Evolutionary conservation across 2,113 vertebrate species (phyloP), one percentile per base, ranked within the genome.

Genomic region (Actenoides lindsayi): DNA sequence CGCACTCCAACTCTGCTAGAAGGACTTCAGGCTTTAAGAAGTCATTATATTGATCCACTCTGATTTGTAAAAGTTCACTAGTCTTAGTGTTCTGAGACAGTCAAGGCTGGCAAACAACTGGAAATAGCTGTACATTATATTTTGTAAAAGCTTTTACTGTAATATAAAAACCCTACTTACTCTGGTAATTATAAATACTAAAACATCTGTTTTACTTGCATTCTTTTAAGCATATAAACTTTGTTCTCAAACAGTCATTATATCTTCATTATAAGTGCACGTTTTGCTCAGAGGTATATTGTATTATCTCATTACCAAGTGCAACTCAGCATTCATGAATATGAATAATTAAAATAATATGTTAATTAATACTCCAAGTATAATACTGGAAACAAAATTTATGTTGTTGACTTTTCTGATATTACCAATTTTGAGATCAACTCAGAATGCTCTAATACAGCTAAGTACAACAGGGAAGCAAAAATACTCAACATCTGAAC

Each of bases 131-230:
- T 78, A 79, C 37, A 80, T 63, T 75, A 63, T 87, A 37, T 78
- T 81, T 59, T 76, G 27, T 25, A 91, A 59, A 63, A 81, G 42
- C 57, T 89, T 70, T 93, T 94, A 95, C 63, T 53, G 63, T 77
- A 93, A 90, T 90, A 96, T 7, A 83, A 89, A 95, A 96, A 81
- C 59, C 18, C 18, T 94, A 23, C 37, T 27, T 92, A 51, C 8
- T 17, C 70, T 27, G 16, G 65, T 83, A 74, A 95, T 69, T 96
- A 93, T 70, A 87, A 91, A 87, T 77, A 94, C 86, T 96, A 96
- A 50, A 75, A 37, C 18, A 78, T 17, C 30, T 89, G 87, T 81
- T 96, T 92, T 53, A 83, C 67, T 83, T 83, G 67, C 59, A 63
- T 48, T 93, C 56, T 87, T 86, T 93, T 30, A 83, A 80, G 48